Evolutionary conservation across 2,113 vertebrate genomes (phyloP).

Genomic region (rat (Rattus norvegicus)): DNA sequence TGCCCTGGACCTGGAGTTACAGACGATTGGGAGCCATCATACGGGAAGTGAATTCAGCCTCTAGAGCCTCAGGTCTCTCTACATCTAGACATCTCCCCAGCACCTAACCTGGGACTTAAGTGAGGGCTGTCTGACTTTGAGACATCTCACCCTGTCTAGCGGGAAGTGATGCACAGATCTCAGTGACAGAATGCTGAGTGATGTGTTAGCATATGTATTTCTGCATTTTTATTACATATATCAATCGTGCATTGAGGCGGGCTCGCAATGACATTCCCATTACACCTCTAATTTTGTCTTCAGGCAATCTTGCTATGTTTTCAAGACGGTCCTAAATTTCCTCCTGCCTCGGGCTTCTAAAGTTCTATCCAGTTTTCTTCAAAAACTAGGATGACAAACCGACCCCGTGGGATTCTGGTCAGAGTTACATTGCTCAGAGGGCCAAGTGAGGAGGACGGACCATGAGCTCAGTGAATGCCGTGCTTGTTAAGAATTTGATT

Average conservation of each 20-base stretch:
- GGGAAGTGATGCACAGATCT: constrained; percentile 1
- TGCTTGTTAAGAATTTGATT: constrained; percentile 22
- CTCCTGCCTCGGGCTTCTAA: background rate
- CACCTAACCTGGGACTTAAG: constrained; percentile 20
- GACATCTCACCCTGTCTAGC: background rate
- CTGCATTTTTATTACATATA: background rate
- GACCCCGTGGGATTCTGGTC: constrained; percentile 35
- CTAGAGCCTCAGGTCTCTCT: background rate
- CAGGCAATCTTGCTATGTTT: background rate
- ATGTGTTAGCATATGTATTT: background rate
- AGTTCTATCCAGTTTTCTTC: background rate
- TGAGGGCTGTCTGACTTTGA: background rate
- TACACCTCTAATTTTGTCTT: background rate
- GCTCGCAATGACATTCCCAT: background rate
- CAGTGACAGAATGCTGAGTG: background rate
- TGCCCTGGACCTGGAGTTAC: background rate
- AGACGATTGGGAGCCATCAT: background rate
- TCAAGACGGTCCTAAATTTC: background rate
- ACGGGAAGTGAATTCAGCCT: too few species aligned
- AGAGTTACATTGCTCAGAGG: background rate
- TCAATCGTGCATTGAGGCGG: background rate
- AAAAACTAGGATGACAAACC: background rate
- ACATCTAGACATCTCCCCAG: background rate
- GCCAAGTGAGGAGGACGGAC: background rate
- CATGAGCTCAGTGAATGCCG: background rate